Evolutionary conservation across 2,797 vertebrate species (phyloP).

Genomic region (Tolypeutes matacus): DNA sequence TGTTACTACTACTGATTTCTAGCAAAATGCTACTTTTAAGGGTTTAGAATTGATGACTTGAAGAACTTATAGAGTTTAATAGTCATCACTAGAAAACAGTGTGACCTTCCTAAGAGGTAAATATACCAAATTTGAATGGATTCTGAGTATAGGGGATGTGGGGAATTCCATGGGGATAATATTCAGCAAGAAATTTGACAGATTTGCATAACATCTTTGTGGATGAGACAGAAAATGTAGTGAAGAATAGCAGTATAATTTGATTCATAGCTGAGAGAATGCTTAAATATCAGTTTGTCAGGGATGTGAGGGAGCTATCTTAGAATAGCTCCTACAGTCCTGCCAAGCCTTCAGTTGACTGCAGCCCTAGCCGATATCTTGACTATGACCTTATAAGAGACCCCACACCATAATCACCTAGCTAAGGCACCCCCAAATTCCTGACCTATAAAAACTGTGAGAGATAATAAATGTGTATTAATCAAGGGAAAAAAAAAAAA

Average conservation of each 20-base stretch:
- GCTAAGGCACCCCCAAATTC: not conserved
- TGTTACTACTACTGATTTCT: not conserved
- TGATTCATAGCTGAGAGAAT: not conserved
- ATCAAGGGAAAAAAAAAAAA: conserved; percentile 17
- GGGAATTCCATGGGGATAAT: not conserved
- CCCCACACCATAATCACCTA: not conserved
- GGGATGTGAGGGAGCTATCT: not conserved
- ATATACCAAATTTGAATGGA: conserved; percentile 43
- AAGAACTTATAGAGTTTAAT: not conserved
- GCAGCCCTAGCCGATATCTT: not conserved
- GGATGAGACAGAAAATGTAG: conserved; percentile 1
- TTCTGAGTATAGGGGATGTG: not conserved
- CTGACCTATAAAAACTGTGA: conserved; percentile 27
- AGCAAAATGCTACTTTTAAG: not conserved
- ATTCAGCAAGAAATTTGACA: conserved; percentile 39
- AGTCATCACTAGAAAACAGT: not conserved
- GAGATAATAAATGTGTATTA: not conserved
- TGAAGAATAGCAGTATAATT: not conserved
- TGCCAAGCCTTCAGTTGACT: not conserved
- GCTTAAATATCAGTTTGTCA: not conserved
- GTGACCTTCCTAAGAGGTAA: not conserved
- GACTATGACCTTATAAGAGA: not conserved
- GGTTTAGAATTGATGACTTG: not conserved
- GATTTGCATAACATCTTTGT: not conserved
- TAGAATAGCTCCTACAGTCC: not conserved